Evolutionary conservation across 2,797 vertebrate genomes (phyloP), one percentile per base, ranked within the genome.

Genomic region (Clamator glandarius): DNA sequence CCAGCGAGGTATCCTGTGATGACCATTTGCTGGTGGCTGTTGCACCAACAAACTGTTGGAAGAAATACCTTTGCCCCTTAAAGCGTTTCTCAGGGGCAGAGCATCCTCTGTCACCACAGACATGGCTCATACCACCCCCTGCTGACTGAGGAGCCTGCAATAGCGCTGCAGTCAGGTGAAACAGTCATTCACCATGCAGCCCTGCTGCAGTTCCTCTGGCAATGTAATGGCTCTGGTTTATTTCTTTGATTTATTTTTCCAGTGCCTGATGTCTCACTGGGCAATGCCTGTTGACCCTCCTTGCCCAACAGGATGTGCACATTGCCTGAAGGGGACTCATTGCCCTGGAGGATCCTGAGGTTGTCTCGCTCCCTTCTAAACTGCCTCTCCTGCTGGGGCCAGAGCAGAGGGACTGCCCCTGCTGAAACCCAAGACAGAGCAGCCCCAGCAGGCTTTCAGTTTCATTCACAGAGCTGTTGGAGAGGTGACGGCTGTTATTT

Each of bases 101-200:
- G 66, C 90, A 96, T 90, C 83, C 79, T 95, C 80, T 70, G 50
- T 41, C 51, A 21, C 23, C 26, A 35, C 12, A 48, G 31, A 7
- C 8, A 25, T 54, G 35, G 42, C 67, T 84, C 5, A 0, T 82
- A 63, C 28, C 70, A 85, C 92, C 81, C 77, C 36, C 51, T 93
- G 46, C 20, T 83, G 68, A 26, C 63, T 87, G 69, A 73, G 23
- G 46, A 91, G 41, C 66, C 35, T 41, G n/a, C 20, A 42, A 1
- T 5, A 68, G 28, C 28, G 58, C 55, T 58, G 64, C 62, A 57
- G 42, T 1, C 1, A 68, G 58, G 14, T 21, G 46, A 61, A 35
- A 61, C 2, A 1, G 42, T 54, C 1, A 1, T 58, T 36, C 57
- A 61, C 48, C 2, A 0, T 50, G 72, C 1, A 1, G 41, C 15